Base-by-base conservation (phyloP, 2,797 vertebrate species). In the Phrynocephalus guinanensis region DNA sequence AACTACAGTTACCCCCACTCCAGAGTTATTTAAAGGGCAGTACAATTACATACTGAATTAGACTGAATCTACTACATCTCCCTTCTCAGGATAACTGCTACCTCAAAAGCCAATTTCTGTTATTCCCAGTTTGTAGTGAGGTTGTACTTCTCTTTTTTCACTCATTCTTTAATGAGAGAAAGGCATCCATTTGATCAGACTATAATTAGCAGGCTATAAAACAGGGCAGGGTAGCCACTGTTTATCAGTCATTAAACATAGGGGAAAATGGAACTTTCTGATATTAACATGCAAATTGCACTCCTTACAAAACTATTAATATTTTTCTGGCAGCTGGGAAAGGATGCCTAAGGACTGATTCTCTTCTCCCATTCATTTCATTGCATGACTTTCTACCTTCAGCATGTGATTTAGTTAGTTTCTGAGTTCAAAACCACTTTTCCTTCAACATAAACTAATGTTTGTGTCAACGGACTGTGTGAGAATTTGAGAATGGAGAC, bases 401-500 rank as follows among this genome's bases (percentile, higher is more conserved):
- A 85, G 48, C 84, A n/a, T 20, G 10, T 60, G 30, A 83, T 2
- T 63, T 56, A 28, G 18, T 20, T 15, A 70, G 1, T 72, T 52
- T 89, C 22, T 75, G 30, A 48, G 16, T 81, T 28, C 5, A 89
- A 88, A 91, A 70, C 9, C 90, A 0, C 11, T 7, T 91, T 60
- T 16, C 38, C 48, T 91, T 84, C 87, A 67, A 6, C 52, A 2
- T 33, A 85, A 71, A 66, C 10, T 8, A 83, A 60, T 52, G 11
- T 50, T 72, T 3, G 8, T 88, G 75, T 18, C 1, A 52, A 10
- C 38, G 3, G 85, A 86, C 90, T 83, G 79, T 52, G 79, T 83
- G 28, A 26, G 87, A 88, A 13, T 13, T 81, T 78, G 28, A 86
- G 91, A 87, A 5, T 10, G 13, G 18, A 75, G 48, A 89, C 82